These are phyloP conservation scores for Onthophagus sagittarius DNA, from an alignment of 2,888 invertebrate species.

Conservation along the genomic window DNA sequence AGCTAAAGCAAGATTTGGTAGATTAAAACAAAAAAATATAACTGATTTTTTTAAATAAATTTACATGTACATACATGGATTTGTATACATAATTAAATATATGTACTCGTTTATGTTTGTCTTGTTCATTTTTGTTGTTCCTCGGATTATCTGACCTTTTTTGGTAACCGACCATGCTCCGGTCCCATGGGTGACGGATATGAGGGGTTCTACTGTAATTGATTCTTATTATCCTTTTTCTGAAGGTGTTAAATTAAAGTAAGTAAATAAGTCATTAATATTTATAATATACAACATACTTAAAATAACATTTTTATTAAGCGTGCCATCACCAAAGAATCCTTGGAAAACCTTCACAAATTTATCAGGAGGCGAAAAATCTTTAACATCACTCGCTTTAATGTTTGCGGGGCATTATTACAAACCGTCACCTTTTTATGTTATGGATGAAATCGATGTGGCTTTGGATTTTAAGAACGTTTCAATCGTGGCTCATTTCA, in stretches of 20 bases:
- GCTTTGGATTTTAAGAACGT: constrained; percentile 98
- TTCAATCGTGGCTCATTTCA: constrained; percentile 95
- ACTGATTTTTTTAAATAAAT: no score
- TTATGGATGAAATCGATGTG: constrained; percentile 99
- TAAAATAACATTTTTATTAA: constrained; percentile 49
- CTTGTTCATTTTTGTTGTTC: no score
- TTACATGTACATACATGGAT: no score
- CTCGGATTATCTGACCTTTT: no score
- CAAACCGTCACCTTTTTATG: constrained; percentile 96
- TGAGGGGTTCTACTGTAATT: no score
- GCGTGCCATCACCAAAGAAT: constrained; percentile 96
- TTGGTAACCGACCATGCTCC: no score
- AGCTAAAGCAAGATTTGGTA: no score
- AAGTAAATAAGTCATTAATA: no score
- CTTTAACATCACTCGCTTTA: constrained; percentile 89
- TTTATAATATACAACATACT: neutral
- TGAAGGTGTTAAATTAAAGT: constrained; percentile 92
- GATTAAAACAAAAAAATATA: no score
- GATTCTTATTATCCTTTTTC: constrained; percentile 95
- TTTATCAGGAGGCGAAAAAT: constrained; percentile 97
- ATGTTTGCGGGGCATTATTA: constrained; percentile 98
- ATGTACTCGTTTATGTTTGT: no score
- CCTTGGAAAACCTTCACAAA: constrained; percentile 99
- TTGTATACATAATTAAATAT: no score
- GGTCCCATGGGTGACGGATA: no score